These are phyloP conservation scores for Callorhinus ursinus DNA, from an alignment of 2,113 vertebrate species.

Conservation along the genomic window DNA sequence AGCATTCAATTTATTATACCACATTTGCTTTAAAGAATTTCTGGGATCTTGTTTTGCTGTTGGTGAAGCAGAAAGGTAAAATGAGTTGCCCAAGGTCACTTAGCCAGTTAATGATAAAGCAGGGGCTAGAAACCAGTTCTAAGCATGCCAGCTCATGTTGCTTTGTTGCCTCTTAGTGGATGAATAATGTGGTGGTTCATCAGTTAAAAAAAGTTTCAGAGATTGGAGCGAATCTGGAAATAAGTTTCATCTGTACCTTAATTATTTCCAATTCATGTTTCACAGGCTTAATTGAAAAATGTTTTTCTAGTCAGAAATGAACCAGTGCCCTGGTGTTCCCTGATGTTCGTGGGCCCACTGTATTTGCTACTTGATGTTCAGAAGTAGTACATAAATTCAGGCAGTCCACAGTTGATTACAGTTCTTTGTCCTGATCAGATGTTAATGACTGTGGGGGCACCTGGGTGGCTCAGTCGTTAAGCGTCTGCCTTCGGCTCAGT, in stretches of 20 bases:
- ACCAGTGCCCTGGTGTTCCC: slow-evolving; percentile 33
- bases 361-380: not conserved
- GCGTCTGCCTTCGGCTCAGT: too few species aligned
- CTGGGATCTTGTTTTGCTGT: slow-evolving; percentile 24
- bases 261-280: slow-evolving; percentile 64
- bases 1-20: not conserved
- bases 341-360: not conserved
- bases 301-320: slow-evolving; percentile 72
- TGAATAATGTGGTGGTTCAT: not conserved
- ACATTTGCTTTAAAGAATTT: slow-evolving; percentile 44
- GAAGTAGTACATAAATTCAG: not conserved
- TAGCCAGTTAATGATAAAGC: slow-evolving; percentile 4
- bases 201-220: slow-evolving; percentile 26
- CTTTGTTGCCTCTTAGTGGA: slow-evolving; percentile 9
- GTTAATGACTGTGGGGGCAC: not conserved
- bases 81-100: not conserved
- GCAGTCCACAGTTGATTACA: not conserved
- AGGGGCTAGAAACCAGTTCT: slow-evolving; percentile 4
- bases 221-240: slow-evolving; percentile 61
- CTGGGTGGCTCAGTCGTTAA: too few species aligned
- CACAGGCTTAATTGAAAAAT: slow-evolving; percentile 58
- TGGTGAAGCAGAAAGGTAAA: slow-evolving; percentile 30
- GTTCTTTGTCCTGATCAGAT: not conserved
- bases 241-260: slow-evolving; percentile 51
- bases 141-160: not conserved